phyloP scores from a whole-genome alignment of 35 echinoderm and acorn worm species.

The Stichopus chloronotus region DNA sequence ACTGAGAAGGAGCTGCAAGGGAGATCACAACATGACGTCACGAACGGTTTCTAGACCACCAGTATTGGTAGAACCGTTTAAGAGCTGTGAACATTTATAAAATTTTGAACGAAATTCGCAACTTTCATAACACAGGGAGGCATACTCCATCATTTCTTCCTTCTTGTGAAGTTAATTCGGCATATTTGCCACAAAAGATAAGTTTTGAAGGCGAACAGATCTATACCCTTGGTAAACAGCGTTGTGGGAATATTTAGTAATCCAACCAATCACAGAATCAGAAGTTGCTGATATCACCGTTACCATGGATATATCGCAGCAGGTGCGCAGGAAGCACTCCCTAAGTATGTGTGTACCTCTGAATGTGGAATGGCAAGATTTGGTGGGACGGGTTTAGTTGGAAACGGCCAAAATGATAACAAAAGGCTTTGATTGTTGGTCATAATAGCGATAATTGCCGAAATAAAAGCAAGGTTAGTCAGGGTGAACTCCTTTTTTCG shows the following conservation, averaged over 20 bases:
- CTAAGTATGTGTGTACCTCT: constrained; percentile 1
- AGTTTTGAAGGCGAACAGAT: neutral
- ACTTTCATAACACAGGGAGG: neutral
- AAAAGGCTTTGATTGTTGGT: constrained; percentile 38
- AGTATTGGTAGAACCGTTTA: neutral
- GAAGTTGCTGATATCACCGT: neutral
- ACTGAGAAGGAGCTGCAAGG: constrained; percentile 30
- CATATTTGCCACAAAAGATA: neutral
- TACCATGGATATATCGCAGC: constrained; percentile 40
- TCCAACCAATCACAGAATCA: constrained; percentile 42
- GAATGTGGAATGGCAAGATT: constrained; percentile 9
- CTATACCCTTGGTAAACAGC: neutral
- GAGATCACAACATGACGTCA: constrained; percentile 31
- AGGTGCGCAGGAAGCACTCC: constrained; percentile 29
- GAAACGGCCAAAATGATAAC: neutral
- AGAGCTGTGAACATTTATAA: neutral
- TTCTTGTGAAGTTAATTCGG: neutral
- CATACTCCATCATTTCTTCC: neutral
- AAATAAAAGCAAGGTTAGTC: constrained; percentile 35
- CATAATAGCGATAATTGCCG: constrained; percentile 39
- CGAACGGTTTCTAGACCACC: constrained; percentile 41
- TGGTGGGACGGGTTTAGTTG: constrained; percentile 24
- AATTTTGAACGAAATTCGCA: neutral
- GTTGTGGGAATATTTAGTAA: constrained; percentile 9
- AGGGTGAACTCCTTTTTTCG: neutral